phyloP scores from a whole-genome alignment of 2,113 vertebrate species.

The Hippocampus guttulatus region DNA sequence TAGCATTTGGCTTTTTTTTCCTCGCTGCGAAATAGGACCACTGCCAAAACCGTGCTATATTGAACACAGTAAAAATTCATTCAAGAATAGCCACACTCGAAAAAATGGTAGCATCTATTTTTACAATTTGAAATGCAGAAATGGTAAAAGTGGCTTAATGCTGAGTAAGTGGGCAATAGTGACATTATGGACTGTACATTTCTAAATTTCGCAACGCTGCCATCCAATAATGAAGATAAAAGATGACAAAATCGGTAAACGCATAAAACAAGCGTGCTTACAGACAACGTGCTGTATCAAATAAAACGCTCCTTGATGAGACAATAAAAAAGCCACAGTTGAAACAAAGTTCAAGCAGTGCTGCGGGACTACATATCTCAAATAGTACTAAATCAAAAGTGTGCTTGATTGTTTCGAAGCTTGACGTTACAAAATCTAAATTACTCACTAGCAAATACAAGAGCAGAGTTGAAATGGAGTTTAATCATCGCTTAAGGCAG shows the following conservation, averaged over 20 bases:
- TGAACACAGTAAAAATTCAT: not conserved
- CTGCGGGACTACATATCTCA: slow-evolving; percentile 13
- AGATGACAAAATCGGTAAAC: not conserved
- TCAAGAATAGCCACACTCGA: not conserved
- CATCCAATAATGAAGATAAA: not conserved
- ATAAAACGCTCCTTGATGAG: slow-evolving; percentile 10
- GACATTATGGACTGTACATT: too few relatives aligned
- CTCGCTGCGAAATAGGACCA: not conserved
- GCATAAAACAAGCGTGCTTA: slow-evolving; percentile 10
- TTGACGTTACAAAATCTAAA: slow-evolving; percentile 33
- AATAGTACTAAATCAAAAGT: slow-evolving; percentile 1
- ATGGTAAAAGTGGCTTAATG: not conserved
- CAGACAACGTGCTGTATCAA: not conserved
- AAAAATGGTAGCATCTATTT: not conserved
- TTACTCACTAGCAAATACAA: slow-evolving; percentile 38
- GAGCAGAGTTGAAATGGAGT: slow-evolving; percentile 48
- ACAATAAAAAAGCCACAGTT: slow-evolving; percentile 28
- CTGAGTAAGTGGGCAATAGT: not conserved
- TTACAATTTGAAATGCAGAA: not conserved
- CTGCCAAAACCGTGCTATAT: not conserved
- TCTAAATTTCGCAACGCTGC: not conserved
- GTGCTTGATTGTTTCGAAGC: slow-evolving; percentile 32
- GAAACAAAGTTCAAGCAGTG: slow-evolving; percentile 49
- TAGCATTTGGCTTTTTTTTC: not conserved
- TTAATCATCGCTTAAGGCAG: slow-evolving; percentile 42